A percentile compares a stretch with the other conserved stretches of the same genome.
phyloP scores from a whole-genome alignment of 2,113 vertebrate genomes.

The Takifugu bimaculatus region DNA sequence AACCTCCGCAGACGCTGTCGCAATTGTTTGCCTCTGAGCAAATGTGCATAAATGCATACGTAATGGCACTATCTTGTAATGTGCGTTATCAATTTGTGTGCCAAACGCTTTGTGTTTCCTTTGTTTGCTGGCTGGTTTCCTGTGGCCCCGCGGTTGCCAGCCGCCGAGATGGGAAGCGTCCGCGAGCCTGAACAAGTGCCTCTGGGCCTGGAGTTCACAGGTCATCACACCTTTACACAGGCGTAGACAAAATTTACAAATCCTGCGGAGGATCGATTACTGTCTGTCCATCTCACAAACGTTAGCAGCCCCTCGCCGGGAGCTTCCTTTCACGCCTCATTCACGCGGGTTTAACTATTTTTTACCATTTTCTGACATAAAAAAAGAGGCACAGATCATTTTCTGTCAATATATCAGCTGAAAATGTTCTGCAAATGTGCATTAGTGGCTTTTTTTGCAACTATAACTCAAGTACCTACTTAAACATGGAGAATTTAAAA shows the following conservation, averaged over 20 bases:
- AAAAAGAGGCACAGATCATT: too few species aligned
- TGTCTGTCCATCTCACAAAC: slow-evolving; percentile 7
- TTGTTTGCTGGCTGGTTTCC: slow-evolving; percentile 63
- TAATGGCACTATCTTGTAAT: slow-evolving; percentile 48
- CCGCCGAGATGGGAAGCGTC: slow-evolving; percentile 33
- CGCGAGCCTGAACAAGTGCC: slow-evolving; percentile 58
- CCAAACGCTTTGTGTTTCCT: slow-evolving; percentile 50
- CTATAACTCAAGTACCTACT: not conserved
- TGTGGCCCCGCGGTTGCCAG: slow-evolving; percentile 25
- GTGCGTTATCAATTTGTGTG: slow-evolving; percentile 41
- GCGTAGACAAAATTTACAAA: slow-evolving; percentile 3
- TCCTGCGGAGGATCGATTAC: slow-evolving; percentile 38
- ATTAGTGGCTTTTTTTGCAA: not conserved
- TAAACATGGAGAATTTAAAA: not conserved
- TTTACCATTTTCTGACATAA: too few species aligned
- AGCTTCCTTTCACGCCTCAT: slow-evolving; percentile 20
- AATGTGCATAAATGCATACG: slow-evolving; percentile 59
- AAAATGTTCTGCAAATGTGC: not conserved
- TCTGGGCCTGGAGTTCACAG: slow-evolving; percentile 50
- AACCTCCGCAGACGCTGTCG: slow-evolving; percentile 40
- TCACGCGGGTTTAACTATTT: too few species aligned
- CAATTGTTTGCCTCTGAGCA: slow-evolving; percentile 46
- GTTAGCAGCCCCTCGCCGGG: slow-evolving; percentile 20
- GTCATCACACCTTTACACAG: slow-evolving; percentile 51
- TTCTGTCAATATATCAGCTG: too few species aligned